Conservation (phyloP, 2,797 vertebrate species). For the Anniella stebbinsi region DNA sequence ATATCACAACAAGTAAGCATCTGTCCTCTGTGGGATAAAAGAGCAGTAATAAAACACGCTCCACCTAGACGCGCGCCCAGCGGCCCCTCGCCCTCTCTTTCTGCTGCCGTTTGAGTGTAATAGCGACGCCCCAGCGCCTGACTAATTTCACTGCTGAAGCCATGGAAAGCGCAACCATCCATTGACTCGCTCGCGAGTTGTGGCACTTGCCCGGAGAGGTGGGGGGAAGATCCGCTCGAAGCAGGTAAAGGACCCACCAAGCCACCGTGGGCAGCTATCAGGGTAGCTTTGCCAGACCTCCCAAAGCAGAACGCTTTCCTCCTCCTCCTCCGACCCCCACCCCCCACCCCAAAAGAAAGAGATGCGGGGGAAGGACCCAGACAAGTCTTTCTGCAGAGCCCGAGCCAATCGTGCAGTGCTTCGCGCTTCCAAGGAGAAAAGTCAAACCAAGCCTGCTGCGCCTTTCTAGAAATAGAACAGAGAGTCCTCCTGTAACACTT, state of each 20-base stretch:
- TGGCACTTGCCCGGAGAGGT: neutral
- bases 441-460: no score
- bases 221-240: neutral
- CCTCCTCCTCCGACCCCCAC: no score
- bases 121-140: fast-evolving
- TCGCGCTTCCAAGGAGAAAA: no score
- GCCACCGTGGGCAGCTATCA: neutral
- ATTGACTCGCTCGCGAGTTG: neutral
- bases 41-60: no score
- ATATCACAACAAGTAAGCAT: no score
- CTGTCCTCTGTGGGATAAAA: no score
- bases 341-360: no score
- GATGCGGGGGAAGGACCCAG: no score
- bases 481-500: no score
- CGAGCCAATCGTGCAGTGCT: no score
- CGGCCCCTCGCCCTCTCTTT: constrained; percentile 13
- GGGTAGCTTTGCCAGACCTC: neutral
- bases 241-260: constrained; percentile 44
- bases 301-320: neutral
- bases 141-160: fast-evolving
- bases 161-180: neutral
- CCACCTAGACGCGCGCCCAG: fast-evolving
- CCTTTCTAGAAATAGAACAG: no score
- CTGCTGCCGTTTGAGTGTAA: constrained; percentile 28
- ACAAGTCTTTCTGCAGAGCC: no score